phyloP scores from a whole-genome alignment of 2,113 vertebrate species.

The Salvelinus alpinus region DNA sequence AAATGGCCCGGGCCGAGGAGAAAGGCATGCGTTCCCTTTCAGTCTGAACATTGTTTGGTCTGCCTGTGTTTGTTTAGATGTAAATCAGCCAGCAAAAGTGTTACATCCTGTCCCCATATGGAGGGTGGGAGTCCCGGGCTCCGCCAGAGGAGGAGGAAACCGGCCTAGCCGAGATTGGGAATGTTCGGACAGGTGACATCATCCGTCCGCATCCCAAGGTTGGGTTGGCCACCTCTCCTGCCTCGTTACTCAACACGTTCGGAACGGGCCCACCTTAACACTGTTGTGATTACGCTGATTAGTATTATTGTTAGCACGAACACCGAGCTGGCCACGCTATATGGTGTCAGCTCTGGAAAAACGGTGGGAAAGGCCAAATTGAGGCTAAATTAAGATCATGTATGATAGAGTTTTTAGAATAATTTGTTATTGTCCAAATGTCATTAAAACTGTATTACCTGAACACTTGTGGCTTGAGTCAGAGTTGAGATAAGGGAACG shows the following conservation, averaged over 20 bases:
- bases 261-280: not conserved
- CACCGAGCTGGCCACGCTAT: not conserved
- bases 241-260: slow-evolving; percentile 52
- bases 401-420: too few species aligned
- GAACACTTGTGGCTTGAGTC: too few species aligned
- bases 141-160: slow-evolving; percentile 78
- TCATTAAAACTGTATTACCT: too few species aligned
- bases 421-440: too few species aligned
- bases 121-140: slow-evolving; percentile 64
- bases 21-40: slow-evolving; percentile 80
- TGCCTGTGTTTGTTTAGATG: slow-evolving; percentile 88
- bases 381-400: too few species aligned
- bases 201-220: slow-evolving; percentile 55
- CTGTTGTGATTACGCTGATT: slow-evolving; percentile 34
- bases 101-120: slow-evolving; percentile 88
- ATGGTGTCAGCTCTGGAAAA: not conserved
- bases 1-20: slow-evolving; percentile 70
- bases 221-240: slow-evolving; percentile 48
- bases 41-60: slow-evolving; percentile 86
- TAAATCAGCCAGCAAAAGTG: slow-evolving; percentile 88
- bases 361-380: not conserved
- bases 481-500: too few species aligned
- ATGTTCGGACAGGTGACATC: slow-evolving; percentile 70
- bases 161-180: slow-evolving; percentile 76
- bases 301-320: slow-evolving; percentile 32